Conservation (phyloP, 1,140 invertebrate species). For the Drosophila athabasca region DNA sequence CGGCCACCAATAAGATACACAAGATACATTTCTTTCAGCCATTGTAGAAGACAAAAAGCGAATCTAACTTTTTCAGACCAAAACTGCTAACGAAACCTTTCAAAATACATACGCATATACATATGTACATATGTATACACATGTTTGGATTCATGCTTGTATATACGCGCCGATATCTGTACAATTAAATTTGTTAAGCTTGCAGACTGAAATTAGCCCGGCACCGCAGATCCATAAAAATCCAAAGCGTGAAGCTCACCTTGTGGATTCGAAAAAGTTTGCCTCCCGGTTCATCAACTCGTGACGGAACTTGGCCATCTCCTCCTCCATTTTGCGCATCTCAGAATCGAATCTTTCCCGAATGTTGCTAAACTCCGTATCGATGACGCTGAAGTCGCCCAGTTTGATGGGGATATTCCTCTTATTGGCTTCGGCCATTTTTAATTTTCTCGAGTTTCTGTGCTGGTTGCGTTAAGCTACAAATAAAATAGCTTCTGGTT, state of each 20-base stretch:
- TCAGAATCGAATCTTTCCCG: conserved; percentile 97
- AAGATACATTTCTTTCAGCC: not conserved
- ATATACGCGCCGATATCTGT: too few relatives aligned
- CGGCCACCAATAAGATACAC: not conserved
- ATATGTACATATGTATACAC: too few relatives aligned
- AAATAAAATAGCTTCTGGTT: too few relatives aligned
- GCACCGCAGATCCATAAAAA: not conserved
- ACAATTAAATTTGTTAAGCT: not conserved
- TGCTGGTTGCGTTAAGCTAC: conserved; percentile 29
- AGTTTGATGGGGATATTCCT: conserved; percentile 96
- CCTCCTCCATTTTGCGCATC: conserved; percentile 99
- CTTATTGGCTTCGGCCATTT: conserved; percentile 91
- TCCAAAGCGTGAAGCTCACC: conserved; percentile 84
- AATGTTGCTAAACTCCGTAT: conserved; percentile 98
- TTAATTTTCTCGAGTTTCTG: conserved; percentile 63
- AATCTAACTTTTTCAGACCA: too few relatives aligned
- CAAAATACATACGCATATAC: too few relatives aligned
- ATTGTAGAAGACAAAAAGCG: too few relatives aligned
- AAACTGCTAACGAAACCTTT: too few relatives aligned
- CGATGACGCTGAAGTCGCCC: conserved; percentile 97
- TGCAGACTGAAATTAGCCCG: not conserved
- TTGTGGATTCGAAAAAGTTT: conserved; percentile 95
- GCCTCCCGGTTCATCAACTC: conserved; percentile 96
- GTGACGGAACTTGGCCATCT: conserved; percentile 97
- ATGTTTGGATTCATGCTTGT: too few relatives aligned